Percentiles rank a stretch among this genome's conserved stretches.
Evolutionary conservation across 2,888 invertebrate genomes (phyloP).

Genomic region (Sminthurides aquaticus): DNA sequence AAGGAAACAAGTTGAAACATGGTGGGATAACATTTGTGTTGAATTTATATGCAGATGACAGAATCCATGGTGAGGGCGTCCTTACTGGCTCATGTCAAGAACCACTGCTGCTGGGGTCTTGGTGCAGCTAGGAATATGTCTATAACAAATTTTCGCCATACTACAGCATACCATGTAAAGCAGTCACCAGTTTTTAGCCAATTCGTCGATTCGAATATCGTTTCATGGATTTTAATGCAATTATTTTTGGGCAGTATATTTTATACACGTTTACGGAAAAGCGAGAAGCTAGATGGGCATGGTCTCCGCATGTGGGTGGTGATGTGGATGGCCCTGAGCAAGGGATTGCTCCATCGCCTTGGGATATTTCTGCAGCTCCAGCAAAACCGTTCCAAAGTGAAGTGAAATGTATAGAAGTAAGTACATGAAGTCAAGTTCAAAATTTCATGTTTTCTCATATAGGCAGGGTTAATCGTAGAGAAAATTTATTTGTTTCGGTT

Average conservation of each 20-base stretch:
- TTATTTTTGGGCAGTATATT: constrained; percentile 48
- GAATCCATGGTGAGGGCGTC: constrained; percentile 48
- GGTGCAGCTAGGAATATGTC: constrained; percentile 49
- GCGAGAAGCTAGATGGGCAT: constrained; percentile 51
- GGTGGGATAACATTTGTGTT: no score
- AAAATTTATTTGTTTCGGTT: constrained; percentile 2
- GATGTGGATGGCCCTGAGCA: constrained; percentile 47
- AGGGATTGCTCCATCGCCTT: constrained; percentile 49
- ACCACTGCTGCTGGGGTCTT: constrained; percentile 52
- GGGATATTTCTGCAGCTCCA: constrained; percentile 49
- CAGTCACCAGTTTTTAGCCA: no score
- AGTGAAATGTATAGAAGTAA: constrained; percentile 46
- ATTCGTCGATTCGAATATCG: no score
- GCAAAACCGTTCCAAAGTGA: constrained; percentile 48
- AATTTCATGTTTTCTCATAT: no score
- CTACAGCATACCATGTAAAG: constrained; percentile 52
- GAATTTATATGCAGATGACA: constrained; percentile 31
- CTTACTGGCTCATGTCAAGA: constrained; percentile 48
- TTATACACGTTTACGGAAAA: constrained; percentile 53
- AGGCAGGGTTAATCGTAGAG: no score
- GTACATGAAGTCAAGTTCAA: no score
- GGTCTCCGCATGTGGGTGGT: constrained; percentile 49
- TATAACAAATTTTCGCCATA: constrained; percentile 49
- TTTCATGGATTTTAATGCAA: constrained; percentile 4
- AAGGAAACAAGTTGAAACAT: no score